A percentile compares a stretch with the other conserved stretches of the same genome.
Evolutionary conservation across 2,113 vertebrate genomes (phyloP).

Genomic region (Pipra filicauda): DNA sequence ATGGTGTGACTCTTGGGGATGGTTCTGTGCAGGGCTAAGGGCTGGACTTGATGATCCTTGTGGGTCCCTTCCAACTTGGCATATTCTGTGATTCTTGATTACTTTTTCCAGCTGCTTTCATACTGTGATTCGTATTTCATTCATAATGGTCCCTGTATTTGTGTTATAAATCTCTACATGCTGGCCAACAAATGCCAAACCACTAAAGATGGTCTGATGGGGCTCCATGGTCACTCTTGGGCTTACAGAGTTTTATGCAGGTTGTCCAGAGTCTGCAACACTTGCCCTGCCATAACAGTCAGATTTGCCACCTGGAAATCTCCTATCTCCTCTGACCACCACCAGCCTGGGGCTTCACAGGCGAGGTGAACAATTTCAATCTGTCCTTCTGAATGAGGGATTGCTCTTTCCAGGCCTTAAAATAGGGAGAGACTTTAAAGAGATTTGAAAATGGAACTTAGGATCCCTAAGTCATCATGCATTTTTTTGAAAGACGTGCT

Average conservation of each 20-base stretch:
- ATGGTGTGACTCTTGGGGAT: background rate
- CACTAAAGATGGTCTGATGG: background rate
- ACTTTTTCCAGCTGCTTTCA: background rate
- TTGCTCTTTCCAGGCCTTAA: background rate
- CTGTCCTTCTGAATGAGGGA: background rate
- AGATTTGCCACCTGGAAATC: background rate
- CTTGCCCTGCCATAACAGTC: background rate
- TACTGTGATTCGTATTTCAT: background rate
- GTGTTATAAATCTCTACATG: background rate
- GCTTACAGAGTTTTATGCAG: background rate
- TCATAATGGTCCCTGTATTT: background rate
- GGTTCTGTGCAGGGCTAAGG: background rate
- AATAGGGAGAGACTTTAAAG: background rate
- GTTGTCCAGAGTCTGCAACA: background rate
- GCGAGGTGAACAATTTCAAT: background rate
- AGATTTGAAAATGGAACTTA: conserved; percentile 11
- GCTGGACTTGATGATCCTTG: background rate
- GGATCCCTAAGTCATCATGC: background rate
- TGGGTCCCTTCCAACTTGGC: background rate
- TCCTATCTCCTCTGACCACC: background rate
- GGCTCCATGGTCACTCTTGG: background rate
- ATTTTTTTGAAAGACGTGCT: conserved; percentile 4
- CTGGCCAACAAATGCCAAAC: background rate
- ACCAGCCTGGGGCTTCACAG: background rate
- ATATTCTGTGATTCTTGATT: background rate